Evolutionary conservation across 2,113 vertebrate genomes (phyloP).

Genomic region (Hipposideros armiger): DNA sequence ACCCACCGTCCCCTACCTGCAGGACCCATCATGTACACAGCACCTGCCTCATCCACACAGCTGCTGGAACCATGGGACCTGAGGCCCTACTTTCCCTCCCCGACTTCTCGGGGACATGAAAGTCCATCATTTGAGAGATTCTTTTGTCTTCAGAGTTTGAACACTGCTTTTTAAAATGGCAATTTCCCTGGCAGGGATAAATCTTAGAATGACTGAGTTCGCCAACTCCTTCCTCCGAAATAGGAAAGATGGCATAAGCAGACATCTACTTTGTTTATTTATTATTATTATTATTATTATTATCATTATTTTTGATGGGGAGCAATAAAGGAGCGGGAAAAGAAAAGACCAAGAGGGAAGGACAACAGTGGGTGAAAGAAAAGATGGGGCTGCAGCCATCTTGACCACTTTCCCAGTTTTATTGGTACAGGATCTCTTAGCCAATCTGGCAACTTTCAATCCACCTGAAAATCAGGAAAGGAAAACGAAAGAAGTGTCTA

Average conservation of each 20-base stretch:
- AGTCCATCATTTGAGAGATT: background rate
- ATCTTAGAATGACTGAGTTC: background rate
- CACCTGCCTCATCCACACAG: background rate
- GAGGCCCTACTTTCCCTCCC: background rate
- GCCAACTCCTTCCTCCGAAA: background rate
- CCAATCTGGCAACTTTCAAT: background rate
- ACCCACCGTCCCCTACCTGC: background rate
- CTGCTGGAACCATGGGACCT: too few relatives aligned
- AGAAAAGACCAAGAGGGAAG: background rate
- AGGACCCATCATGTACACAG: background rate
- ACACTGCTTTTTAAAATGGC: background rate
- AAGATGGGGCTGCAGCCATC: background rate
- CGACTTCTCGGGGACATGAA: background rate
- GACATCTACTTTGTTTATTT: background rate
- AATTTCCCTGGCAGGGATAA: background rate
- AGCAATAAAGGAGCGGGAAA: background rate
- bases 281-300: background rate
- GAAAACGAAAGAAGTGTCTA: background rate
- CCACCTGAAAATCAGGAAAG: background rate
- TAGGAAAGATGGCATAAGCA: background rate
- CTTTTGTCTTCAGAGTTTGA: background rate
- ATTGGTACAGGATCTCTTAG: background rate
- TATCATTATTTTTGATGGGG: background rate
- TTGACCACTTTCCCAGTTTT: background rate
- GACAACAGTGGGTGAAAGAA: background rate